phyloP scores from a whole-genome alignment of 2,888 invertebrate species.

The Plusia festucae region DNA sequence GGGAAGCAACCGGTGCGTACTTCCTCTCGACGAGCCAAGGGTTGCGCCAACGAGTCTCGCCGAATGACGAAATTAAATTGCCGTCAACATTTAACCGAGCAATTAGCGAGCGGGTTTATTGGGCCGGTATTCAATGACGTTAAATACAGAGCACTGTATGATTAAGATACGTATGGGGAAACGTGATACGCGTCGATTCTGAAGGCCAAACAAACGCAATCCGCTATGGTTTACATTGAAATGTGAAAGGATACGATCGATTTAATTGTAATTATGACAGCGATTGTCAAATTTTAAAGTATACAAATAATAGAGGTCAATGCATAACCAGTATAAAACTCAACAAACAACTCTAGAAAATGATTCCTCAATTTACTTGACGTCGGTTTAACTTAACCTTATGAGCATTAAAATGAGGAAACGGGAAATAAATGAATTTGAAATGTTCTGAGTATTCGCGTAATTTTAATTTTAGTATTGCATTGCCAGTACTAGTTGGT shows the following conservation, averaged over 20 bases:
- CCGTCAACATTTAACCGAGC: slow-evolving; percentile 68
- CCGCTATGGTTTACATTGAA: slow-evolving; percentile 62
- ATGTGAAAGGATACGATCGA: slow-evolving; percentile 69
- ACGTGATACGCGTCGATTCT: slow-evolving; percentile 64
- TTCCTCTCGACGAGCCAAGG: slow-evolving; percentile 66
- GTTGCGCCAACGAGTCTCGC: slow-evolving; percentile 52
- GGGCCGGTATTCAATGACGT: slow-evolving; percentile 66
- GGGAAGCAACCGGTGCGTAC: slow-evolving; percentile 74
- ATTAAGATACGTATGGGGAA: slow-evolving; percentile 68
- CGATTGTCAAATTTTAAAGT: slow-evolving; percentile 47
- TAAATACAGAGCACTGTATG: slow-evolving; percentile 65
- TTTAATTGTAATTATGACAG: slow-evolving; percentile 57
- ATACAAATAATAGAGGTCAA: slow-evolving; percentile 39
- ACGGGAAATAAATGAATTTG: slow-evolving; percentile 50
- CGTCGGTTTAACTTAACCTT: slow-evolving; percentile 39
- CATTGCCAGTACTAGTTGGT: slow-evolving; percentile 32
- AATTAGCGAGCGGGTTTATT: slow-evolving; percentile 73
- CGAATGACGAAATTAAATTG: slow-evolving; percentile 75
- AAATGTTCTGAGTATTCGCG: slow-evolving; percentile 41
- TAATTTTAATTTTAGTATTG: slow-evolving; percentile 59
- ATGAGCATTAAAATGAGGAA: slow-evolving; percentile 50
- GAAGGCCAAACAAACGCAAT: slow-evolving; percentile 66
- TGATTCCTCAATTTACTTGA: slow-evolving; percentile 19
- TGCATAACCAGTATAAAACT: slow-evolving; percentile 30
- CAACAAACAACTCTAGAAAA: slow-evolving; percentile 17